Evolutionary conservation across 2,888 invertebrate species (phyloP).

Genomic region (Hydraecia micacea): DNA sequence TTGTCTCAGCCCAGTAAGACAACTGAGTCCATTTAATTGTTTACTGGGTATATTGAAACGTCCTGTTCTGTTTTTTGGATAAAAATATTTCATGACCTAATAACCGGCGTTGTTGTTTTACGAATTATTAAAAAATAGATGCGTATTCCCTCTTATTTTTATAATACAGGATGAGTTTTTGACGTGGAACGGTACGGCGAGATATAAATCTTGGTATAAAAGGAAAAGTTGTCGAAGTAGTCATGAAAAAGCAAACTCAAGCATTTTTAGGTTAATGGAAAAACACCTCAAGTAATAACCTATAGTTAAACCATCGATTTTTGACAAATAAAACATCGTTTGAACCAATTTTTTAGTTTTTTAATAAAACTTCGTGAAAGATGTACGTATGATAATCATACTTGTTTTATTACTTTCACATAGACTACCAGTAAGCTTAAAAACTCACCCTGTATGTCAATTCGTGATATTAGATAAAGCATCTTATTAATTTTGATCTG

Average conservation of each 20-base stretch:
- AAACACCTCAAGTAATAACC: not conserved
- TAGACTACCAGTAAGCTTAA: not conserved
- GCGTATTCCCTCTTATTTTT: not conserved
- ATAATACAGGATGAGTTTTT: constrained; percentile 7
- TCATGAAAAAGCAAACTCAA: not conserved
- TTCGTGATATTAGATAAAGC: not conserved
- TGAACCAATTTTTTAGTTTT: not conserved
- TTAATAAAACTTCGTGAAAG: not conserved
- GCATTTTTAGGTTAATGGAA: not conserved
- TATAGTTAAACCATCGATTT: not conserved
- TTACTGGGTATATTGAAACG: not conserved
- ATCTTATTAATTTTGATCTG: not conserved
- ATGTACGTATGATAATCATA: not conserved
- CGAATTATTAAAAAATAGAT: not conserved
- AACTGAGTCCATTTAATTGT: not conserved
- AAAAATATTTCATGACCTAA: not conserved
- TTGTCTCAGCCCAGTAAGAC: not conserved
- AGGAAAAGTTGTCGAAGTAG: too few relatives aligned
- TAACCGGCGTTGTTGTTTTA: not conserved
- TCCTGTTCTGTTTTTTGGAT: not conserved
- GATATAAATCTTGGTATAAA: not conserved
- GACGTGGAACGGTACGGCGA: not conserved
- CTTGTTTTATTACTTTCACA: not conserved
- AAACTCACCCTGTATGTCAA: constrained; percentile 11
- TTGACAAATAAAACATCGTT: not conserved